phyloP scores from a whole-genome alignment of 2,888 invertebrate genomes.

The Lobophora halterata region DNA sequence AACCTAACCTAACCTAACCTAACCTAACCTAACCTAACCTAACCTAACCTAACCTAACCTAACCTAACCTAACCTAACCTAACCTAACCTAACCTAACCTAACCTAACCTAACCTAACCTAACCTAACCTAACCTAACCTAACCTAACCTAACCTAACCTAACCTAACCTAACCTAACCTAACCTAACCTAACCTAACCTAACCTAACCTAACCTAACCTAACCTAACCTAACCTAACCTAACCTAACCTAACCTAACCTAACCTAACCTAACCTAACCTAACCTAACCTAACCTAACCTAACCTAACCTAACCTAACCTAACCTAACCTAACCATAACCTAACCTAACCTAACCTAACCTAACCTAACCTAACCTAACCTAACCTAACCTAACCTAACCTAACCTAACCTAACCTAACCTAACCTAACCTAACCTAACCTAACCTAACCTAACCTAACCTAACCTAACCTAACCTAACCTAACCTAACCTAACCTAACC shows the following conservation, averaged over 20 bases:
- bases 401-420: conserved; percentile 12
- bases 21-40: conserved; percentile 13
- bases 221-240: conserved; percentile 31
- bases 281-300: conserved; percentile 33
- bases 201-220: conserved; percentile 34
- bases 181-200: conserved; percentile 33
- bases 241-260: conserved; percentile 35
- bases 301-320: conserved; percentile 33
- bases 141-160: conserved; percentile 29
- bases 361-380: conserved; percentile 34
- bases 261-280: conserved; percentile 33
- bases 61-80: conserved; percentile 10
- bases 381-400: conserved; percentile 25
- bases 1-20: conserved; percentile 23
- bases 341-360: conserved; percentile 27
- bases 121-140: conserved; percentile 30
- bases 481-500: conserved; percentile 1
- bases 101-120: conserved; percentile 28
- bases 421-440: conserved; percentile 24
- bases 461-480: conserved; percentile 31
- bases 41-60: conserved; percentile 14
- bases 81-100: conserved; percentile 13
- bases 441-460: conserved; percentile 24
- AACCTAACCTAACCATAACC: conserved; percentile 33
- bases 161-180: conserved; percentile 29